These are phyloP conservation scores for Falco novaeseelandiae DNA, from an alignment of 2,797 vertebrate species.

Conservation along the genomic window DNA sequence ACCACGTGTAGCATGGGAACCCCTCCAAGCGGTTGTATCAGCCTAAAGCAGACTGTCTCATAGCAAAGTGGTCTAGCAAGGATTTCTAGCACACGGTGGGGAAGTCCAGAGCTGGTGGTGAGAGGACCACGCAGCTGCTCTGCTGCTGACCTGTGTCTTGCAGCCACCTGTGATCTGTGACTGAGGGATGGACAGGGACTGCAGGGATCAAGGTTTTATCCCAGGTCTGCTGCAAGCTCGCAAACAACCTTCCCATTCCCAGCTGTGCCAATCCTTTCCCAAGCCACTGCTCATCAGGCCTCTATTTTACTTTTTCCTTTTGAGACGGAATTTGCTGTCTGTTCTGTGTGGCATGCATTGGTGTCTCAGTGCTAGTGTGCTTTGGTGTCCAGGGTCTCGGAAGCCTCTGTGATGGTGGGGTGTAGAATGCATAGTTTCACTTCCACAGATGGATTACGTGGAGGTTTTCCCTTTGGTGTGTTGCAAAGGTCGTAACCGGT, in stretches of 20 bases:
- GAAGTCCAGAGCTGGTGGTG: background rate
- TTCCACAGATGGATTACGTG: background rate
- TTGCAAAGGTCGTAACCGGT: background rate
- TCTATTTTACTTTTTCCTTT: background rate
- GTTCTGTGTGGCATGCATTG: fast-evolving
- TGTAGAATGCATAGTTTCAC: background rate
- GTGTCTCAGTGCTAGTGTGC: background rate
- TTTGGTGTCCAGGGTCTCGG: background rate
- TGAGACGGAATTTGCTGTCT: background rate
- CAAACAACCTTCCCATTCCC: background rate
- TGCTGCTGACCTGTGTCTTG: background rate
- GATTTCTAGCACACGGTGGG: background rate
- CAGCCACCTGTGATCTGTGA: background rate
- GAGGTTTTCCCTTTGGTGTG: background rate
- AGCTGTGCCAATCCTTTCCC: background rate
- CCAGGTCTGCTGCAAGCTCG: background rate
- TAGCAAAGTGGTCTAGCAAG: background rate
- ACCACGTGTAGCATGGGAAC: fast-evolving
- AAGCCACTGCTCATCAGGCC: background rate
- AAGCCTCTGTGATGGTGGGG: background rate
- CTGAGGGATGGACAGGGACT: fast-evolving
- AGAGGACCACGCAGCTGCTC: background rate
- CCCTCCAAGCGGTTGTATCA: fast-evolving
- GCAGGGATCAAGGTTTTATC: background rate
- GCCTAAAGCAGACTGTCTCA: background rate